A percentile compares a stretch with the other conserved stretches of the same genome.
Evolutionary conservation across 2,797 vertebrate species (phyloP).

Genomic region (Rhincodon typus): DNA sequence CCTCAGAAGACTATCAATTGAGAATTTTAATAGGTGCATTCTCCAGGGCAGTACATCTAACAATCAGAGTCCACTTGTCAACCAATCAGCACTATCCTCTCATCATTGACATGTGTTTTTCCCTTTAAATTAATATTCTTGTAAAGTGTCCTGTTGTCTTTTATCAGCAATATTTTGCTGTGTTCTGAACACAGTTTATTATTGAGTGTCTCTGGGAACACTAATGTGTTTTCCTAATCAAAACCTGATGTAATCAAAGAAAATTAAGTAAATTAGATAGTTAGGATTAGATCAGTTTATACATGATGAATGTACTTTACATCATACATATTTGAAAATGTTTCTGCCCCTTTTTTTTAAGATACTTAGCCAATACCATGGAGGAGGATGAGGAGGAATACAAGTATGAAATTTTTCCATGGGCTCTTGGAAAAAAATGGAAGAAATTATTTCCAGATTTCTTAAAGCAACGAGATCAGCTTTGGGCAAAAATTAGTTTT

Average conservation of each 20-base stretch:
- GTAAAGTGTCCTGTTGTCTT: no score
- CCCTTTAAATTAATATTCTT: no score
- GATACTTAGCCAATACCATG: slow-evolving; percentile 93
- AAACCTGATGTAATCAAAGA: not conserved
- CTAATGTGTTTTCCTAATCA: not conserved
- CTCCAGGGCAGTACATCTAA: no score
- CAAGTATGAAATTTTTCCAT: slow-evolving; percentile 93
- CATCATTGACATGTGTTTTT: no score
- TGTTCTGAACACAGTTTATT: not conserved
- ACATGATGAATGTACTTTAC: not conserved
- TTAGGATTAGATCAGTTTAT: not conserved
- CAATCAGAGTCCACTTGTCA: no score
- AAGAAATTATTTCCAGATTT: slow-evolving; percentile 77
- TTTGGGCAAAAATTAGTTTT: slow-evolving; percentile 85
- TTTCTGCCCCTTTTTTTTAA: slow-evolving; percentile 45
- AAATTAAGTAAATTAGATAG: not conserved
- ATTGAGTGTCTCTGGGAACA: no score
- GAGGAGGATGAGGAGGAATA: slow-evolving; percentile 91
- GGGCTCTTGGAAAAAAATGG: slow-evolving; percentile 88
- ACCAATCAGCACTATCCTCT: no score
- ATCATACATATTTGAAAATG: not conserved
- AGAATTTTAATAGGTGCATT: not conserved
- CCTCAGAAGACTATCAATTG: not conserved
- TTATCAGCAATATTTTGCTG: not conserved
- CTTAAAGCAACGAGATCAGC: slow-evolving; percentile 75